phyloP scores from a whole-genome alignment of 2,113 vertebrate species.

The Callionymus lyra region DNA sequence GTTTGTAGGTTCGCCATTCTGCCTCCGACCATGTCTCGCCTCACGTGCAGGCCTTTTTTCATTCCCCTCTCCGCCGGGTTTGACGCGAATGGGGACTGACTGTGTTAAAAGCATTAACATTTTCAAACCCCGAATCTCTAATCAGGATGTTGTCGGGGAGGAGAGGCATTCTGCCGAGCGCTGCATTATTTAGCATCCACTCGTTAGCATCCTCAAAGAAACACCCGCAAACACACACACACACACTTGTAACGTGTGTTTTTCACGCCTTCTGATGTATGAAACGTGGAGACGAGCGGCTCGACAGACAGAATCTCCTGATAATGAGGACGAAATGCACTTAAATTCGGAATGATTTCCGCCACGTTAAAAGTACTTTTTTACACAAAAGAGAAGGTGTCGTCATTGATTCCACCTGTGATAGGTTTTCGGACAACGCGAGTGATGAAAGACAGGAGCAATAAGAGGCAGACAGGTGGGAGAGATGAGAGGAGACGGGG shows the following conservation, averaged over 20 bases:
- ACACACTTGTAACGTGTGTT: no score
- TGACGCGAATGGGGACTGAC: constrained; percentile 48
- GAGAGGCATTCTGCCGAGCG: constrained; percentile 42
- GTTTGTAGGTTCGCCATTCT: constrained; percentile 7
- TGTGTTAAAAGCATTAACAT: constrained; percentile 60
- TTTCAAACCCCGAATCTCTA: constrained; percentile 54
- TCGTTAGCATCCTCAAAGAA: constrained; percentile 38
- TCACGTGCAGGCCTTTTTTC: constrained; percentile 8
- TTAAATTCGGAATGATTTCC: constrained; percentile 3
- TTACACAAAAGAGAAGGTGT: constrained; percentile 10
- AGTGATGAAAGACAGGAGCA: constrained; percentile 58
- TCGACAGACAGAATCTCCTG: constrained; percentile 10
- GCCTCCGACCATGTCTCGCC: constrained; percentile 10
- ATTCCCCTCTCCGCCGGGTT: constrained; percentile 23
- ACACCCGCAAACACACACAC: constrained; percentile 14
- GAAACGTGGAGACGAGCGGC: constrained; percentile 20
- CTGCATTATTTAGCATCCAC: constrained; percentile 56
- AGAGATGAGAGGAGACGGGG: constrained; percentile 17
- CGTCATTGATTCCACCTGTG: constrained; percentile 43
- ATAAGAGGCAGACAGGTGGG: constrained; percentile 50
- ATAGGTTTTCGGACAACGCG: constrained; percentile 37
- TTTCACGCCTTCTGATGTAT: constrained; percentile 26
- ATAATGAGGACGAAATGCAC: constrained; percentile 26
- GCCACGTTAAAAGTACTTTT: background rate
- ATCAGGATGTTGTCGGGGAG: constrained; percentile 52